These are phyloP conservation scores for Spodoptera frugiperda DNA, from an alignment of 1,140 invertebrate species.

Conservation along the genomic window DNA sequence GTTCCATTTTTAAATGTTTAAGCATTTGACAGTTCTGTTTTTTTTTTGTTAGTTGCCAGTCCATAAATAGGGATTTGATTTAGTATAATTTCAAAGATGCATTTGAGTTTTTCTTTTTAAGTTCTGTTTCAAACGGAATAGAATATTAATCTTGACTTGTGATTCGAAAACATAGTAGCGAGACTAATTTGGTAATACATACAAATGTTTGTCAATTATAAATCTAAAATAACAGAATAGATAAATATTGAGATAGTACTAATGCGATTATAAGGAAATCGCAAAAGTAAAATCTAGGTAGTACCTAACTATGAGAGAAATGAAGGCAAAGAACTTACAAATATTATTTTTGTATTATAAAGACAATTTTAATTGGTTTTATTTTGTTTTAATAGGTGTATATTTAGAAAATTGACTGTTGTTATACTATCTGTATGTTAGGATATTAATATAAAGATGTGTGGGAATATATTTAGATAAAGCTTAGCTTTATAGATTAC, in stretches of 20 bases:
- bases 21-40: not conserved
- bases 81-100: constrained; percentile 20
- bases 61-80: not conserved
- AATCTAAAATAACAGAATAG: constrained; percentile 25
- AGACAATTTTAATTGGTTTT: too few species aligned
- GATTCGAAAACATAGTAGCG: not conserved
- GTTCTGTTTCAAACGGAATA: not conserved
- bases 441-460: too few species aligned
- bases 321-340: too few species aligned
- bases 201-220: constrained; percentile 23
- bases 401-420: too few species aligned
- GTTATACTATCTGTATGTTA: too few species aligned
- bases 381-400: too few species aligned
- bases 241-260: constrained; percentile 6
- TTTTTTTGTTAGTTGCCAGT: constrained; percentile 20
- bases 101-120: constrained; percentile 7
- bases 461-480: too few species aligned
- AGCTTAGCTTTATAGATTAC: too few species aligned
- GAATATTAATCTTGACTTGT: not conserved
- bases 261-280: not conserved
- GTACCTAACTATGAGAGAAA: too few species aligned
- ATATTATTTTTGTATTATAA: too few species aligned
- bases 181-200: not conserved
- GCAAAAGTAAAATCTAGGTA: not conserved
- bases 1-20: not conserved